A percentile compares a stretch with the other conserved stretches of the same genome.
These are phyloP conservation scores for Cremastobaeus sp. DNA, from an alignment of 2,888 invertebrate species.

Conservation along the genomic window DNA sequence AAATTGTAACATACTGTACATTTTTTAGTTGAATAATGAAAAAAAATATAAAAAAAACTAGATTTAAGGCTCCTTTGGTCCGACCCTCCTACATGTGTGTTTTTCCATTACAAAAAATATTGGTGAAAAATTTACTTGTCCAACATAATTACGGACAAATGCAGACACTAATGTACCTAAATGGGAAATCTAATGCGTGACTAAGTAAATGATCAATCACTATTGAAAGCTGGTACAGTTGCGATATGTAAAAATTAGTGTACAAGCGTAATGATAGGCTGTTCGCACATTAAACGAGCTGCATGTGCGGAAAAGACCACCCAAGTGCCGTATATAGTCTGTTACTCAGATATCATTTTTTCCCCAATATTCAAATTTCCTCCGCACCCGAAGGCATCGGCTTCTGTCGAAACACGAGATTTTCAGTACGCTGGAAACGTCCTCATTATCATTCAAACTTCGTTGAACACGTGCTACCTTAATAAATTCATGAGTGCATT, in stretches of 20 bases:
- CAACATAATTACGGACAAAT: too few species aligned
- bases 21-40: too few species aligned
- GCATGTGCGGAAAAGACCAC: constrained; percentile 42
- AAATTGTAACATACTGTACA: too few species aligned
- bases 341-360: constrained; percentile 23
- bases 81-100: too few species aligned
- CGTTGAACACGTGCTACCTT: constrained; percentile 47
- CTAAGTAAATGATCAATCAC: constrained; percentile 21
- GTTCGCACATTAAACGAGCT: constrained; percentile 39
- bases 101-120: too few species aligned
- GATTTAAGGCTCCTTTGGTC: too few species aligned
- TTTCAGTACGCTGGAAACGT: constrained; percentile 41
- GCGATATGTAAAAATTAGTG: constrained; percentile 34
- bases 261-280: constrained; percentile 26
- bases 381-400: constrained; percentile 8
- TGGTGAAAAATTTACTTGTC: too few species aligned
- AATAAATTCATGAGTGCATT: too few species aligned
- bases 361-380: constrained; percentile 42
- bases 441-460: constrained; percentile 45
- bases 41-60: too few species aligned
- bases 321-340: constrained; percentile 16
- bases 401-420: constrained; percentile 35
- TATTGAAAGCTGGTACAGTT: neutral
- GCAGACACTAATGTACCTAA: too few species aligned
- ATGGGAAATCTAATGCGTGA: constrained; percentile 59